Evolutionary conservation across 2,888 invertebrate genomes (phyloP).

Genomic region (Bunonema sp.): DNA sequence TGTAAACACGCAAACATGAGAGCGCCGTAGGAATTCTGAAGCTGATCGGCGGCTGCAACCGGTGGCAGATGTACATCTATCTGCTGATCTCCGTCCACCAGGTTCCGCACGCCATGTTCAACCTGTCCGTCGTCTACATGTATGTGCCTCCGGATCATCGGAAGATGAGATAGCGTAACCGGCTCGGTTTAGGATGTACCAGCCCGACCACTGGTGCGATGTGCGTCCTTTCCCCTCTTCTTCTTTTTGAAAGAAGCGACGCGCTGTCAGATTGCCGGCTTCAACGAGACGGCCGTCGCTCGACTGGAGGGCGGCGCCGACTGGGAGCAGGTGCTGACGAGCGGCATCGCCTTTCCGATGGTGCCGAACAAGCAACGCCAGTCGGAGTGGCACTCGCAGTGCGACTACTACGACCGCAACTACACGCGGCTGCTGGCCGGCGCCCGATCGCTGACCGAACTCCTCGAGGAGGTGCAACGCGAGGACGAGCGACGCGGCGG

Average conservation of each 20-base stretch:
- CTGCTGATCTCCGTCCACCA: slow-evolving; percentile 37
- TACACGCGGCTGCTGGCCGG: slow-evolving; percentile 7
- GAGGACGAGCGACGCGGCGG: neutral
- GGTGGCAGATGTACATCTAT: slow-evolving; percentile 41
- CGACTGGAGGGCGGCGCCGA: slow-evolving; percentile 22
- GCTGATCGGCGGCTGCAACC: slow-evolving; percentile 40
- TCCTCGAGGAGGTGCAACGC: neutral
- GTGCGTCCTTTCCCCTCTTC: too few relatives aligned
- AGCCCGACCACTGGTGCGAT: slow-evolving; percentile 32
- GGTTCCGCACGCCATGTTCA: slow-evolving; percentile 44
- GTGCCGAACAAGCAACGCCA: slow-evolving; percentile 19
- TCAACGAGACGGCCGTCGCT: slow-evolving; percentile 24
- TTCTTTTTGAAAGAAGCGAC: too few relatives aligned
- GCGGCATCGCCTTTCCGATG: slow-evolving; percentile 25
- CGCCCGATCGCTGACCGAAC: neutral
- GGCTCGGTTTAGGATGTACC: slow-evolving; percentile 44
- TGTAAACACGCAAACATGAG: neutral
- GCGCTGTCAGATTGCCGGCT: slow-evolving; percentile 27
- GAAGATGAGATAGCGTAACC: too few relatives aligned
- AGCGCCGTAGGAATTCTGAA: slow-evolving; percentile 28
- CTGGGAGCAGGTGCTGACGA: slow-evolving; percentile 33
- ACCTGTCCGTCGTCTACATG: slow-evolving; percentile 41
- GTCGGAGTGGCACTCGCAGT: slow-evolving; percentile 22
- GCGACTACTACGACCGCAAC: slow-evolving; percentile 17
- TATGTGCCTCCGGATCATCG: slow-evolving; percentile 44